Conservation (phyloP, 2,888 invertebrate species). For the Eupithecia subfuscata region DNA sequence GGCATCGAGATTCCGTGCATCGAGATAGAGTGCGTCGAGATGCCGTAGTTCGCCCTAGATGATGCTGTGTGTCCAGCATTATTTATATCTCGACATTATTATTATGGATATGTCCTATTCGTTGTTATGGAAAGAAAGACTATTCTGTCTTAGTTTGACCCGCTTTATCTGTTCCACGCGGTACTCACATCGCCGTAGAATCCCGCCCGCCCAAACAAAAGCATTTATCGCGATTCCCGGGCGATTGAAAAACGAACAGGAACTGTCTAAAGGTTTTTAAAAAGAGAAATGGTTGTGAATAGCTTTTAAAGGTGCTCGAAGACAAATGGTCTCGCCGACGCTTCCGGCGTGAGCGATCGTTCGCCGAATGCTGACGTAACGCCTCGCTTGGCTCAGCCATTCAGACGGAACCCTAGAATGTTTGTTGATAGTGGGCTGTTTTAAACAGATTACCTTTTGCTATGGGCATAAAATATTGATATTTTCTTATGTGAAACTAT, state of each 20-base stretch:
- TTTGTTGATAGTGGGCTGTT: background rate
- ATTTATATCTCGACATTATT: no score
- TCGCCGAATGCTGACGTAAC: conserved; percentile 26
- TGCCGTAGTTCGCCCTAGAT: no score
- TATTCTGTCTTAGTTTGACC: background rate
- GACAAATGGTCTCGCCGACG: conserved; percentile 74
- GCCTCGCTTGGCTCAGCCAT: conserved; percentile 13
- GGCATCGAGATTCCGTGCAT: no score
- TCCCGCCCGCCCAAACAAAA: conserved; percentile 66
- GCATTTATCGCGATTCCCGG: conserved; percentile 79
- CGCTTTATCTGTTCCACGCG: background rate
- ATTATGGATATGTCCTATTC: no score
- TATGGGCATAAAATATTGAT: background rate
- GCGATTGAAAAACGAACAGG: conserved; percentile 83
- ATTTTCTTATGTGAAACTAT: background rate
- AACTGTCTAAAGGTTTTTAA: conserved; percentile 83
- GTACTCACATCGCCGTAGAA: conserved; percentile 47
- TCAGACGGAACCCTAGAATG: conserved; percentile 8
- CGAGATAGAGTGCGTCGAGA: no score
- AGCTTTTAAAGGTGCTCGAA: conserved; percentile 81
- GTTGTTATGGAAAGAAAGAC: no score
- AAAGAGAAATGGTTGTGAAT: conserved; percentile 82
- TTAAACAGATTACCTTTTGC: background rate
- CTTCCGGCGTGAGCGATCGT: conserved; percentile 64
- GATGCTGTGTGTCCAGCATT: no score